phyloP scores from a whole-genome alignment of 1,140 invertebrate species.

The Leptinotarsa texana region DNA sequence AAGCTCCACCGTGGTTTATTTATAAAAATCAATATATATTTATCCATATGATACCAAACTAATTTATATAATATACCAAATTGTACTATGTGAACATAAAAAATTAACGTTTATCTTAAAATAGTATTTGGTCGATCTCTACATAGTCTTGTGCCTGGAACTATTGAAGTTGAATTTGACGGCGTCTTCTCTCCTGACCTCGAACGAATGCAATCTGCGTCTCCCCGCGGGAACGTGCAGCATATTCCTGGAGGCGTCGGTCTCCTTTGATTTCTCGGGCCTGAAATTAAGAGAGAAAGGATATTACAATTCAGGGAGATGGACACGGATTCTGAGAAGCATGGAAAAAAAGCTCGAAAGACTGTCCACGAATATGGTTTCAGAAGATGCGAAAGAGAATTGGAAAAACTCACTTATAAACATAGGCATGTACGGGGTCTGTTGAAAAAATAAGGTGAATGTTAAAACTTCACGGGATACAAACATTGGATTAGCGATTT shows the following conservation, averaged over 20 bases:
- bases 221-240: conserved; percentile 43
- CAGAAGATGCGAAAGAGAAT: neutral
- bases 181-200: conserved; percentile 39
- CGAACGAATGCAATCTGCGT: conserved; percentile 47
- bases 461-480: too few relatives aligned
- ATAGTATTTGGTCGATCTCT: conserved; percentile 17
- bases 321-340: neutral
- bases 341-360: neutral
- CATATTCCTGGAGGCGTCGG: conserved; percentile 34
- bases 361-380: neutral
- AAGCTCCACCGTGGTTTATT: neutral
- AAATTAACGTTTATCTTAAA: conserved; percentile 6
- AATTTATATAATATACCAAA: conserved; percentile 9
- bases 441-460: too few relatives aligned
- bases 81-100: neutral
- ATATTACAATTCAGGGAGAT: neutral
- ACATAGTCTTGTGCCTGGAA: conserved; percentile 46
- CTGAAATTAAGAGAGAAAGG: conserved; percentile 28
- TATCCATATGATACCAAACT: neutral
- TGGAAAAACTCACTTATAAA: neutral
- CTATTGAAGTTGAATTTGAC: conserved; percentile 28
- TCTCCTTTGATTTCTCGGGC: conserved; percentile 31
- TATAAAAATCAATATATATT: conserved; percentile 4
- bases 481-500: too few relatives aligned
- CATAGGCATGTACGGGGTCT: too few relatives aligned